A percentile compares a stretch with the other conserved stretches of the same genome.
Evolutionary conservation across 2,797 vertebrate genomes (phyloP).

Genomic region (Pyrrhura leucotis): DNA sequence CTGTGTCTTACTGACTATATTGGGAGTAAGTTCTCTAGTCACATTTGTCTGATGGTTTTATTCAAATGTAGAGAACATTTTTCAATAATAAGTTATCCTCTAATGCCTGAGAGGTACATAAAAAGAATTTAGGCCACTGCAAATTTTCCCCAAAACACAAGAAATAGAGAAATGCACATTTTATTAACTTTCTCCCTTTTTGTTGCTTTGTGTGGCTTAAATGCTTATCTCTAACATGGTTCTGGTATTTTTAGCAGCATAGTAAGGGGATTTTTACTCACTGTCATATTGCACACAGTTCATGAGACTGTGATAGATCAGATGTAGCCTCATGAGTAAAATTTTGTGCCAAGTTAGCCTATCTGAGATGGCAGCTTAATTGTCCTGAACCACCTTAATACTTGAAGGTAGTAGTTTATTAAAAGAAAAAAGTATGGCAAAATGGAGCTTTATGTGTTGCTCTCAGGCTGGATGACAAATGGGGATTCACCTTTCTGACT

Average conservation of each 20-base stretch:
- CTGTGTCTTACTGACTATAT: neutral
- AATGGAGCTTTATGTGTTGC: neutral
- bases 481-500: neutral
- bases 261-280: neutral
- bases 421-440: neutral
- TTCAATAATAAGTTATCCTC: neutral
- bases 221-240: neutral
- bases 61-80: neutral
- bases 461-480: conserved; percentile 4
- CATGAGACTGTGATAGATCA: conserved; percentile 35
- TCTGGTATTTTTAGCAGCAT: conserved; percentile 67
- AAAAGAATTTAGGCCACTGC: neutral
- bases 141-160: neutral
- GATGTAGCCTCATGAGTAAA: conserved; percentile 33
- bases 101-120: neutral
- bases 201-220: neutral
- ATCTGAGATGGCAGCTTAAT: conserved; percentile 53
- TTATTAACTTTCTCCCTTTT: neutral
- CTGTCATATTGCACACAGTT: conserved; percentile 36
- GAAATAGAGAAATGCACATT: conserved; percentile 5
- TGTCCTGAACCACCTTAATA: conserved; percentile 41
- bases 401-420: conserved; percentile 14
- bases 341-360: conserved; percentile 50
- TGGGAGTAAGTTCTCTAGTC: neutral
- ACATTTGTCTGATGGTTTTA: neutral